Base-by-base conservation (phyloP, 1,140 invertebrate species). In the Hycleus cichorii region DNA sequence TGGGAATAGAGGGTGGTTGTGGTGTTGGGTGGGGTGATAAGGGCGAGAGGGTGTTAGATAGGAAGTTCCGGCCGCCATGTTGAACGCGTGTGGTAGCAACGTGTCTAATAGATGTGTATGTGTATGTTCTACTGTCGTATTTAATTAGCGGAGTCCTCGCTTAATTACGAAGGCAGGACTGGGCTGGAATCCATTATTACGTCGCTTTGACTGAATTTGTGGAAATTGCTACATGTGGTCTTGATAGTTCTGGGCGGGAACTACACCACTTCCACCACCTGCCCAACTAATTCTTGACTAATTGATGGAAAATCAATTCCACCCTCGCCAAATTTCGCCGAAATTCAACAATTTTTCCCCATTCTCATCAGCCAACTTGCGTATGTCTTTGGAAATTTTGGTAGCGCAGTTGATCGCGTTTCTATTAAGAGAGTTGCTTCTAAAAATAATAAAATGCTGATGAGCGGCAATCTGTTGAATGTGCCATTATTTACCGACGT, bases 401-500 rank as follows among this genome's bases (percentile, higher is more conserved):
- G 32, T 3, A 7, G 32, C 7, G 32, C 0, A 5, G 32, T 4
- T 32, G 32, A 32, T 32, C 4, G 32, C 7, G 32, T 7, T 32
- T 32, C 32, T 32, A 7, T 32, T 32, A 32, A 42, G 10, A 42
- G 10, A 42, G 40, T 55, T 55, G 55, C 55, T 58, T 58, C 51
- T 58, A 42, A 65, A 67, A 62, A 65, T 67, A 67, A 67, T 65
- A 67, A 67, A 67, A 67, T 49, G 58, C 52, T 65, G 60, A 65
- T 67, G 65, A 67, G 65, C 61, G 63, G 64, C 65, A 67, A 67
- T 67, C 65, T 67, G 65, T 67, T 67, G 65, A 72, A 73, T 73
- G 71, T 56, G 68, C 69, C 65, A 64, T 69, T 72, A 72, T 72
- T 72, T 72, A 72, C 65, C 54, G 59, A 55, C 58, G 53, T 47